Base-by-base conservation (phyloP, 2,888 invertebrate species). In the Perithous albicinctus region DNA sequence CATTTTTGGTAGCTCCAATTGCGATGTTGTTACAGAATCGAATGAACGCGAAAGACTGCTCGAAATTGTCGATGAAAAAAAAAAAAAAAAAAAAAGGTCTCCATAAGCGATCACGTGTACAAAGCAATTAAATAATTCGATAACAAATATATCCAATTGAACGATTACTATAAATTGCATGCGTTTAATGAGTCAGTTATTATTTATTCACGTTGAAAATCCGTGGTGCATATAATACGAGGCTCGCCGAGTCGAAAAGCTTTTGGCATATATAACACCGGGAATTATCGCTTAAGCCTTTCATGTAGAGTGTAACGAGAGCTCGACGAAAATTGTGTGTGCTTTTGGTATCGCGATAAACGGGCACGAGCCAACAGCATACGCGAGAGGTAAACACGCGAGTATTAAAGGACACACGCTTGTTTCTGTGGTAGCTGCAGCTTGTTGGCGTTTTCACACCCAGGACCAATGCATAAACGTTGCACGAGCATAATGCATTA, bases 241-340 rank as follows among this genome's bases (percentile, higher is more conserved):
- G n/a, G n/a, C 35, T 77, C 15, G 56, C 20, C 8, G 38, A 26
- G 41, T 23, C 38, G 54, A 41, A 4, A 63, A 29, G 18, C 41
- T 20, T 12, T n/a, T 18, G 41, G 18, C 61, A 23, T n/a, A n/a
- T n/a, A n/a, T 64, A 56, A 78, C 59, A 80, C 46, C 84, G 46
- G 78, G 81, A 80, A 88, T 89, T 88, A 87, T 86, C 84, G 85
- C 67, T 67, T 87, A 89, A 89, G 89, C 89, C 86, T 88, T 89
- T 89, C 89, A 90, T 90, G 90, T 86, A 86, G 83, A 85, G 80
- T 78, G 84, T 84, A 88, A 83, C 80, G 66, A 80, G 20, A 66
- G 38, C 70, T 18, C 48, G 59, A 66, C 41, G 63, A 78, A 66
- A 78, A 69, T 77, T 41, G 73, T 38, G 73, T 38, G 41, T 32